Evolutionary conservation across 2,113 vertebrate species (phyloP).

Genomic region (Ciconia boyciana): DNA sequence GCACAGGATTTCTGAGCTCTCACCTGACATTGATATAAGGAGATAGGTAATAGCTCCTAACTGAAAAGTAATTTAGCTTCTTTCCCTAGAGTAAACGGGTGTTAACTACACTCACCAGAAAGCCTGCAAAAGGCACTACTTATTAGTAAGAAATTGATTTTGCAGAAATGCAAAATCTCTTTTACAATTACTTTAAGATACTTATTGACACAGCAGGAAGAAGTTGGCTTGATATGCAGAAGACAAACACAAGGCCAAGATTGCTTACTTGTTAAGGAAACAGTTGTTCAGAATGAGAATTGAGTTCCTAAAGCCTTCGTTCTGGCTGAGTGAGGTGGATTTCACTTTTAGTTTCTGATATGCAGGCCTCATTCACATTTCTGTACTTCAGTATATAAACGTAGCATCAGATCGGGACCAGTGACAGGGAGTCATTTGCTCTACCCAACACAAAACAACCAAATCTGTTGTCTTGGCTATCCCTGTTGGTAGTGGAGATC

Average conservation of each 20-base stretch:
- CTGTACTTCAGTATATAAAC: background rate
- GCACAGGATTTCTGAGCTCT: background rate
- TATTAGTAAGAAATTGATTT: conserved; percentile 9
- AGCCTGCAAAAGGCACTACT: background rate
- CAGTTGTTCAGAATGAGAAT: background rate
- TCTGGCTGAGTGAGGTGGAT: background rate
- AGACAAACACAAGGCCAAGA: background rate
- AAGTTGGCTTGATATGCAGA: background rate
- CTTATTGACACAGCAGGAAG: background rate
- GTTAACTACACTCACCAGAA: background rate
- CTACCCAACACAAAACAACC: background rate
- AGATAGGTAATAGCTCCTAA: background rate
- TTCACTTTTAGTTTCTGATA: background rate
- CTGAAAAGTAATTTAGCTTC: background rate
- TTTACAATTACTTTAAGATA: background rate
- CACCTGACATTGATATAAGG: background rate
- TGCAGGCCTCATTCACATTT: background rate
- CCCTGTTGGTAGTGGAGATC: background rate
- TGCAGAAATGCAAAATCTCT: background rate
- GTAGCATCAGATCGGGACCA: background rate
- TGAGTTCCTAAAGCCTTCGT: background rate
- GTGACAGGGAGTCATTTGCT: background rate
- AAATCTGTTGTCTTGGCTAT: background rate
- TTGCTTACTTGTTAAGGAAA: background rate
- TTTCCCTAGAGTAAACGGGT: background rate